Base-by-base conservation (phyloP, 2,113 vertebrate genomes). In the Heterotis niloticus region DNA sequence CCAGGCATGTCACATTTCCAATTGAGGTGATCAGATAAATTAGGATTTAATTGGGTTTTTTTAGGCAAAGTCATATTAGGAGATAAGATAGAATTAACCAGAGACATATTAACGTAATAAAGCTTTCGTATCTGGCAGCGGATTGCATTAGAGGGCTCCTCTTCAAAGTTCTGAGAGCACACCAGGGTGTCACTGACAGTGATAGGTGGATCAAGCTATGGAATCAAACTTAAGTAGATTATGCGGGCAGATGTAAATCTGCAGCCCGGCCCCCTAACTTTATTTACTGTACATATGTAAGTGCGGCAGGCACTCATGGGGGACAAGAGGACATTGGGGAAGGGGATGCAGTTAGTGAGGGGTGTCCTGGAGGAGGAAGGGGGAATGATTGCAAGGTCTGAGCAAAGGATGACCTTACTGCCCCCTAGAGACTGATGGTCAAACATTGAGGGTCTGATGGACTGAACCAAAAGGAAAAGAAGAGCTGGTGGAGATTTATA, bases 31-130 rank as follows among this genome's bases (percentile, higher is more conserved):
- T 93, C 81, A 82, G 91, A 93, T 92, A 91, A 93, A 94, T 93
- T 89, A 88, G 86, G 88, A 90, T 93, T 93, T 95, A 93, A 96
- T 95, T 94, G 87, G 79, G 80, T 93, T 93, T 44, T 96, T 89
- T 94, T 88, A 90, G 90, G 84, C 89, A 89, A 87, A 94, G 86
- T 88, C 85, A 88, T 92, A 88, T 90, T 90, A 90, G 88, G 82
- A 92, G 91, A 91, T 89, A 88, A 90, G 89, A 90, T 85, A 82
- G 87, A 93, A 94, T 93, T 94, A 94, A 89, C 88, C 86, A 84
- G 87, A 89, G 89, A 88, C 83, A 73, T 88, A 86, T 92, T 91
- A 91, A 93, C 71, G 78, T 84, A 92, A 94, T 93, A 88, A 91
- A 92, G 86, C 84, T 86, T 87, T 88, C 81, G 83, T 83, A 91